These are phyloP conservation scores for Catostylus mosaicus DNA, from an alignment of 30 jellyfish, hydroid and myxozoan species.

Conservation along the genomic window DNA sequence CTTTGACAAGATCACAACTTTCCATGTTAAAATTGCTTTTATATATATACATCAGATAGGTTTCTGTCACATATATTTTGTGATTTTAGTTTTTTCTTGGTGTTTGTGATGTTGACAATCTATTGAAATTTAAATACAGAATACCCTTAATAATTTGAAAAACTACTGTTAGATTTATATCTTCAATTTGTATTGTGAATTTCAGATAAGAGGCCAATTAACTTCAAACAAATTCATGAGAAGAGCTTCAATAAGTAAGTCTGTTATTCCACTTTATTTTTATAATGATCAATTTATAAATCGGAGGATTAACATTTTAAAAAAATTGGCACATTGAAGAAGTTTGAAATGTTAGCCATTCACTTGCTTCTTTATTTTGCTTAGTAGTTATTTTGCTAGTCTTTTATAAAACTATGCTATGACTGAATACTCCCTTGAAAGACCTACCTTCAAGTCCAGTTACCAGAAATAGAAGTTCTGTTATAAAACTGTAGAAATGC, in stretches of 20 bases:
- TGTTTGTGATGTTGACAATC: background rate
- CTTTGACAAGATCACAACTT: too few species aligned
- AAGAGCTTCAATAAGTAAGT: conserved; percentile 37
- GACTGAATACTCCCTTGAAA: background rate
- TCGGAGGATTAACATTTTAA: too few species aligned
- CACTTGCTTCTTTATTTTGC: background rate
- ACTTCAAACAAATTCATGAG: conserved; percentile 28
- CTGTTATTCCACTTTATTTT: background rate
- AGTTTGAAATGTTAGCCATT: background rate
- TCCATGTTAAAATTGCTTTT: too few species aligned
- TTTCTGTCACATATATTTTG: background rate
- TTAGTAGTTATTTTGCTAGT: background rate
- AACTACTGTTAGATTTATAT: background rate
- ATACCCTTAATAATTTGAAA: background rate
- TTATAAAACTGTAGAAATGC: background rate
- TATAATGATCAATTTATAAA: too few species aligned
- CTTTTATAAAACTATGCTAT: background rate
- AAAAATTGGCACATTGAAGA: background rate
- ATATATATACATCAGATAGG: background rate
- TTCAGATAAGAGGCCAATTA: conserved; percentile 13
- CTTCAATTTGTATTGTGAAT: background rate
- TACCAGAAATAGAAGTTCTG: background rate
- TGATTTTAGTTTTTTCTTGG: background rate
- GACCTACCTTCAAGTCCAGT: background rate
- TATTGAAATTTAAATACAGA: background rate